These are phyloP conservation scores for Asbolus verrucosus DNA, from an alignment of 1,140 invertebrate genomes.

Conservation along the genomic window DNA sequence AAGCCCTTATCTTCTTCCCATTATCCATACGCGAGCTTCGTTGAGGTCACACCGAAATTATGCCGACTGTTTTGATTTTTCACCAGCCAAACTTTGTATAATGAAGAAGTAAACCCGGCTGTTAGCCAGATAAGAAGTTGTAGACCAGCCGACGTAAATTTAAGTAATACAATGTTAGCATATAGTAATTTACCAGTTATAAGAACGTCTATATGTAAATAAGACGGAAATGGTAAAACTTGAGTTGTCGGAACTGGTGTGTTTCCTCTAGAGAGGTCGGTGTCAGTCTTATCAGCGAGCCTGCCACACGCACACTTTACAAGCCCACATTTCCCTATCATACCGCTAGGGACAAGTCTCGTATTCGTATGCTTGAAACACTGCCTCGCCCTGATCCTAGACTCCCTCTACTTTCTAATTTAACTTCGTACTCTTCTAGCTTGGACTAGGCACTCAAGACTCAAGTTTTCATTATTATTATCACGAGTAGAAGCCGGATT, in stretches of 20 bases:
- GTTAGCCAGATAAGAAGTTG: slow-evolving; percentile 37
- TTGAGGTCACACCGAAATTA: neutral
- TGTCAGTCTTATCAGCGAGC: slow-evolving; percentile 52
- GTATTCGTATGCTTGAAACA: slow-evolving; percentile 34
- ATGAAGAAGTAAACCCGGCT: slow-evolving; percentile 14
- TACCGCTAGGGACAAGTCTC: slow-evolving; percentile 47
- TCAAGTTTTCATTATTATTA: slow-evolving; percentile 25
- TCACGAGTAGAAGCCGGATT: no score
- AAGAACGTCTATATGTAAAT: slow-evolving; percentile 54
- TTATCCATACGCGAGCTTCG: neutral
- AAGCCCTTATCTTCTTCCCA: slow-evolving; percentile 3
- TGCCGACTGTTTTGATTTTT: slow-evolving; percentile 11
- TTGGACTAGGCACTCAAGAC: slow-evolving; percentile 2
- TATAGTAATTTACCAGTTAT: slow-evolving; percentile 52
- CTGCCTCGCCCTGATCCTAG: slow-evolving; percentile 6
- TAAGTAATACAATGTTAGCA: slow-evolving; percentile 45
- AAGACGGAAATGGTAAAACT: slow-evolving; percentile 53
- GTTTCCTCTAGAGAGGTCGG: slow-evolving; percentile 51
- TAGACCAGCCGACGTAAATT: slow-evolving; percentile 13
- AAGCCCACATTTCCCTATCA: slow-evolving; percentile 53
- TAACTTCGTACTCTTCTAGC: slow-evolving; percentile 39
- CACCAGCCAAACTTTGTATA: neutral
- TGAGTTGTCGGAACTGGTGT: slow-evolving; percentile 49
- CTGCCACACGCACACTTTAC: slow-evolving; percentile 52
- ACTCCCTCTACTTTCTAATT: slow-evolving; percentile 39